Base-by-base conservation (phyloP, 2,888 invertebrate species). In the Nudaria mundana region DNA sequence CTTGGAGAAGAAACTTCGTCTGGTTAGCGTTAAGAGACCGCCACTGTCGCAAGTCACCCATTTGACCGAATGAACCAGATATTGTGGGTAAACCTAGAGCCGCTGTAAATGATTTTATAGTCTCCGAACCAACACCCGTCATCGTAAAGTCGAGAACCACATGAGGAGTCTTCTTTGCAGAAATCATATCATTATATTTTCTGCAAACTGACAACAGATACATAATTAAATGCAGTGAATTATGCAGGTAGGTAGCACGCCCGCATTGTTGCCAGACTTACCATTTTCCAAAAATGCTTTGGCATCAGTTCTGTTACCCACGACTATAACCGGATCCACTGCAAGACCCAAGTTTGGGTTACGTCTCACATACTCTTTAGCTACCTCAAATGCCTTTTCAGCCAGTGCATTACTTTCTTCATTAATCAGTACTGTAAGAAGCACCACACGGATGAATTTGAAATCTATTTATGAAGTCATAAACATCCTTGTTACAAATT, bases 11-110 rank as follows among this genome's bases (percentile, higher is more conserved):
- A 78, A 94, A 97, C 56, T 92, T 92, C 36, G 91, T 90, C 66
- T 96, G 94, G 39, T 92, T 91, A 0, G 89, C 89, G 36, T 91
- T 91, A 38, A 97, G 81, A 48, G 93, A 91, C 18, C 95, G 90
- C 97, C 97, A 97, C 67, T 95, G 94, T 34, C 94, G 76, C 30
- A 97, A 81, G 79, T 97, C 97, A 0, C 95, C 95, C 26, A 92
- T 91, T 73, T 96, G 95, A 0, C 97, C 97, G 66, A 94, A 97
- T 5, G 96, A 95, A 0, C 94, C 94, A 42, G 94, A 94, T 30
- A 97, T 90, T 1, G 97, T 97, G 0, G 97, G 97, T 52, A 97
- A 69, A 0, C 92, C 94, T 39, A 97, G 74, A 1, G 95, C 94
- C 11, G 93, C 91, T 2, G 94, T 93, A 70, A 97, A 94, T 0